Percentiles rank a stretch among this genome's conserved stretches.
These are phyloP conservation scores for Drosophila austrosaltans DNA, from an alignment of 2,888 invertebrate species.

Conservation along the genomic window DNA sequence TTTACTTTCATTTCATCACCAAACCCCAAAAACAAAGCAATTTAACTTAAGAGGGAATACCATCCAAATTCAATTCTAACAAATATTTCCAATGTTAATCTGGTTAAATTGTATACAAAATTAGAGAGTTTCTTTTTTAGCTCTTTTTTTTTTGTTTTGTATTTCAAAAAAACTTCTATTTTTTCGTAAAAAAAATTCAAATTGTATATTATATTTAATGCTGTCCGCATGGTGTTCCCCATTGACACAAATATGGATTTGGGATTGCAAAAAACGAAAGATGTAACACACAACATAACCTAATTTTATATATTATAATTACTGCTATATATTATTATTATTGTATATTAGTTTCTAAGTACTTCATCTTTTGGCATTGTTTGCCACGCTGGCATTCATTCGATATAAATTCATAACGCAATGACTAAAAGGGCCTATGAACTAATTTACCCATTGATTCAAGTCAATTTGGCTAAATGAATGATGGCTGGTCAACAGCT, in stretches of 20 bases:
- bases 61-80: too few relatives aligned
- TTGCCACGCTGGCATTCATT: not conserved
- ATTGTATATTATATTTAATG: too few relatives aligned
- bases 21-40: not conserved
- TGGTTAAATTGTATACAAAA: too few relatives aligned
- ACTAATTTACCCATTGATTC: not conserved
- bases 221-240: too few relatives aligned
- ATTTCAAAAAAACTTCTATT: too few relatives aligned
- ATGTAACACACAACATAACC: slow-evolving; percentile 15
- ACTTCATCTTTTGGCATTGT: slow-evolving; percentile 33
- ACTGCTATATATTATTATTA: slow-evolving; percentile 24
- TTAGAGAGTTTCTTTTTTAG: too few relatives aligned
- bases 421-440: not conserved
- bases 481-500: not conserved
- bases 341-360: slow-evolving; percentile 66
- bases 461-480: not conserved
- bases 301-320: slow-evolving; percentile 48
- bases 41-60: too few relatives aligned
- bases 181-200: too few relatives aligned
- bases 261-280: slow-evolving; percentile 8
- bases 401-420: not conserved
- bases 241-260: not conserved
- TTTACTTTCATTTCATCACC: not conserved
- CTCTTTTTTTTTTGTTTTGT: too few relatives aligned
- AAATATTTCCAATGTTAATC: too few relatives aligned